Evolutionary conservation across 2,113 vertebrate species (phyloP).

Genomic region (Mirza zaza): DNA sequence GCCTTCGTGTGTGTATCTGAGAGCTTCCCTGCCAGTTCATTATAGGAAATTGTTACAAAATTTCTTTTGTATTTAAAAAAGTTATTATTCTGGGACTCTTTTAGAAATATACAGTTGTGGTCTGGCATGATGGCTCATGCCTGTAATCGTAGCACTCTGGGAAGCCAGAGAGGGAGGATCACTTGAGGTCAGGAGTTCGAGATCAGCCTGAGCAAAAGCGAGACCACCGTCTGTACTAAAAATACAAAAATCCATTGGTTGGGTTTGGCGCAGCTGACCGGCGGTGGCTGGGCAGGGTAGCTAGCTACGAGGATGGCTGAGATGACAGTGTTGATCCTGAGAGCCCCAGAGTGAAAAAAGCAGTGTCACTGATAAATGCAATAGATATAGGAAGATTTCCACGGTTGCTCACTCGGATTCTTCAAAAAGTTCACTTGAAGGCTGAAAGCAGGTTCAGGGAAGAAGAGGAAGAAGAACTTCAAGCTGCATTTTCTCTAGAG

Average conservation of each 20-base stretch:
- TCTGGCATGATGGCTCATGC: too few relatives aligned
- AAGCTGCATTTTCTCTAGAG: constrained; percentile 91
- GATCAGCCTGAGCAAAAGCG: too few relatives aligned
- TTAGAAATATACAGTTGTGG: neutral
- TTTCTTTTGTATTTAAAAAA: neutral
- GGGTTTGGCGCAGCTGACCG: too few relatives aligned
- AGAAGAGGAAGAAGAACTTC: constrained; percentile 96
- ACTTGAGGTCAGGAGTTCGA: too few relatives aligned
- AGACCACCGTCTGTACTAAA: too few relatives aligned
- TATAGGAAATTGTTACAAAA: neutral
- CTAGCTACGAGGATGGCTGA: too few relatives aligned
- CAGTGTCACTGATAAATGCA: constrained; percentile 90
- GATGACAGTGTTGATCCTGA: too few relatives aligned
- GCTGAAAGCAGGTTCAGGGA: constrained; percentile 93
- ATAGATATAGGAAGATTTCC: constrained; percentile 92
- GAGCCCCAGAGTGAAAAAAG: constrained; percentile 91
- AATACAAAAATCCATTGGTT: too few relatives aligned
- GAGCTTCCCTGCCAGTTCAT: neutral
- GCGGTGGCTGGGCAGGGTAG: too few relatives aligned
- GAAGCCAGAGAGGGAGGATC: too few relatives aligned
- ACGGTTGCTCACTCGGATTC: constrained; percentile 91
- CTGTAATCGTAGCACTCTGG: too few relatives aligned
- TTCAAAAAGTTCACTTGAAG: constrained; percentile 97
- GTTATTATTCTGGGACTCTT: neutral
- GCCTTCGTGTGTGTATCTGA: neutral